Conservation (phyloP, 2,888 invertebrate species). For the Lasioglossum morio region DNA sequence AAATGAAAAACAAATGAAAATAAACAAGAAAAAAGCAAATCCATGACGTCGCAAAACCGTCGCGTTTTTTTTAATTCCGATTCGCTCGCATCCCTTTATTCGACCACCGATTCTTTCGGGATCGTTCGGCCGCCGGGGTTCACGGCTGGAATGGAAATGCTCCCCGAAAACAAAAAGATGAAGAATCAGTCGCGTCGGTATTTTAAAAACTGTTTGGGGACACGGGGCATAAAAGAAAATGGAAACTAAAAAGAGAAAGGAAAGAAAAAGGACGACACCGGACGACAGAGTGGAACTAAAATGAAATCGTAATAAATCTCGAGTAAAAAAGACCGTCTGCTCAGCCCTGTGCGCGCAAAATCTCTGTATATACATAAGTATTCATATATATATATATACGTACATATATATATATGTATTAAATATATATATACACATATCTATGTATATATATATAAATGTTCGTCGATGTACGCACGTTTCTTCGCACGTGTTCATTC, state of each 20-base stretch:
- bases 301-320: constrained; percentile 66
- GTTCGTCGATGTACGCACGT: constrained; percentile 21
- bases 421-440: background rate
- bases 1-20: background rate
- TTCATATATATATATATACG: constrained; percentile 18
- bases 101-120: constrained; percentile 37
- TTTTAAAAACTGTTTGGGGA: constrained; percentile 46
- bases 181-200: constrained; percentile 33
- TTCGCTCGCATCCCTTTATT: constrained; percentile 28
- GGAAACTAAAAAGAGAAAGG: constrained; percentile 35
- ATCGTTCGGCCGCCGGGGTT: constrained; percentile 41
- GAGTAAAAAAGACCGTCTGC: constrained; percentile 69
- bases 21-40: background rate
- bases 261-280: constrained; percentile 30
- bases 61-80: constrained; percentile 40
- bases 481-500: constrained; percentile 40
- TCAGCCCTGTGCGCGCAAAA: constrained; percentile 62
- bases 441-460: background rate
- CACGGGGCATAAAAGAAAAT: constrained; percentile 38
- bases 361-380: constrained; percentile 70
- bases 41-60: constrained; percentile 27
- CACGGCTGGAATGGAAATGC: constrained; percentile 27
- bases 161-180: constrained; percentile 49
- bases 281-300: constrained; percentile 60
- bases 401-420: constrained; percentile 20